Evolutionary conservation across 2,113 vertebrate species (phyloP).

Genomic region (Eolophus roseicapilla): DNA sequence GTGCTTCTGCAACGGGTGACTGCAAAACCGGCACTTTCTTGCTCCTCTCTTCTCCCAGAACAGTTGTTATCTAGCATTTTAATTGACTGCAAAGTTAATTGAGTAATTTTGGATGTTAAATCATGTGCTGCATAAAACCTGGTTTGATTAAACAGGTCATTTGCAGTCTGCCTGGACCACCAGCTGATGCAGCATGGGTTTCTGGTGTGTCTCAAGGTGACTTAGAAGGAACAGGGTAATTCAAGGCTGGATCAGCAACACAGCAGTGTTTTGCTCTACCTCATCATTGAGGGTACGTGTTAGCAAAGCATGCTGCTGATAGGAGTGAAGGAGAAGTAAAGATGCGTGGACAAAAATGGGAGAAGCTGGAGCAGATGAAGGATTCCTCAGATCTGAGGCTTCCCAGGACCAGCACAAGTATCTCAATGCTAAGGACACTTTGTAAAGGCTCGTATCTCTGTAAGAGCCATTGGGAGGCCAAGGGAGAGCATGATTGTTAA

Average conservation of each 20-base stretch:
- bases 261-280: not conserved
- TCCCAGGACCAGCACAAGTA: not conserved
- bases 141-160: not conserved
- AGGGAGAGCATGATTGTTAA: not conserved
- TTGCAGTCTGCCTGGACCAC: not conserved
- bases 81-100: not conserved
- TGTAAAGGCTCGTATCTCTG: not conserved
- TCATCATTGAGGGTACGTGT: rapidly evolving
- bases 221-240: not conserved
- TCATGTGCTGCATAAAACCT: not conserved
- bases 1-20: not conserved
- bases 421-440: not conserved
- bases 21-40: not conserved
- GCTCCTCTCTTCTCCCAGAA: not conserved
- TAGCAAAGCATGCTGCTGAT: not conserved
- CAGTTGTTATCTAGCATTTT: not conserved
- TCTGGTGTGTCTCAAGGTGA: not conserved
- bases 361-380: not conserved
- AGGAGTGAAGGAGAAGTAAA: not conserved
- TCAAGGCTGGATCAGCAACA: not conserved
- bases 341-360: rapidly evolving
- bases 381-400: not conserved
- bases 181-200: not conserved
- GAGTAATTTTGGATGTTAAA: not conserved
- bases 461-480: not conserved